Conservation (phyloP, 30 jellyfish, hydroid and myxozoan species). For the Chrysaora quinquecirrha region DNA sequence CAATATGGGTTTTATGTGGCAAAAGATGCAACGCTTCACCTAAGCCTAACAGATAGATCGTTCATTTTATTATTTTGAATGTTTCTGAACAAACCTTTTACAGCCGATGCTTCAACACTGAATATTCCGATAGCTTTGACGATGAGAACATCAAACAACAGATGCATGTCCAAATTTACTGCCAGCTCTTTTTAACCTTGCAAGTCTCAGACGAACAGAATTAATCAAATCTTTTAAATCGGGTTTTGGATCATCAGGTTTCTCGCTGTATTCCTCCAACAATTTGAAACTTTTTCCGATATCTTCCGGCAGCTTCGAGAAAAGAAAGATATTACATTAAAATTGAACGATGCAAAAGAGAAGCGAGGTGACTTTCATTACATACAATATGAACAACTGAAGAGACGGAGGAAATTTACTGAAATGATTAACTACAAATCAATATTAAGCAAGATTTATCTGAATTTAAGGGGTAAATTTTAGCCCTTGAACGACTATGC, state of each 20-base stretch:
- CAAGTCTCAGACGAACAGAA: constrained; percentile 31
- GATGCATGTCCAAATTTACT: constrained; percentile 44
- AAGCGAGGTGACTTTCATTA: neutral
- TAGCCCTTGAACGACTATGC: no score
- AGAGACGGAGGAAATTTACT: neutral
- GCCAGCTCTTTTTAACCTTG: constrained; percentile 46
- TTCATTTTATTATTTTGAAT: no score
- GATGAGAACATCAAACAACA: constrained; percentile 39
- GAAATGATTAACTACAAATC: neutral
- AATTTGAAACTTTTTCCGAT: constrained; percentile 16
- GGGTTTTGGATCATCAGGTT: constrained; percentile 25
- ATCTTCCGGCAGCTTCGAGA: constrained; percentile 42
- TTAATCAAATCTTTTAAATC: constrained; percentile 43
- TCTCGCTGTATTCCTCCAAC: constrained; percentile 20
- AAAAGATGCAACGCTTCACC: no score
- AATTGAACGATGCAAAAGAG: neutral
- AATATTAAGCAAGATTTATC: no score
- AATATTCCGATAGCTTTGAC: no score
- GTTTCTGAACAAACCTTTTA: no score
- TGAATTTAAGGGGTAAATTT: no score
- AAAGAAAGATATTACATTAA: neutral
- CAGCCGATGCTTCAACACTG: no score
- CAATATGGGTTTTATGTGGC: no score
- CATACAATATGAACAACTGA: neutral
- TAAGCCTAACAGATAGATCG: no score